A percentile compares a stretch with the other conserved stretches of the same genome.
These are phyloP conservation scores for Crotalus tigris DNA, from an alignment of 2,113 vertebrate genomes.

Conservation along the genomic window DNA sequence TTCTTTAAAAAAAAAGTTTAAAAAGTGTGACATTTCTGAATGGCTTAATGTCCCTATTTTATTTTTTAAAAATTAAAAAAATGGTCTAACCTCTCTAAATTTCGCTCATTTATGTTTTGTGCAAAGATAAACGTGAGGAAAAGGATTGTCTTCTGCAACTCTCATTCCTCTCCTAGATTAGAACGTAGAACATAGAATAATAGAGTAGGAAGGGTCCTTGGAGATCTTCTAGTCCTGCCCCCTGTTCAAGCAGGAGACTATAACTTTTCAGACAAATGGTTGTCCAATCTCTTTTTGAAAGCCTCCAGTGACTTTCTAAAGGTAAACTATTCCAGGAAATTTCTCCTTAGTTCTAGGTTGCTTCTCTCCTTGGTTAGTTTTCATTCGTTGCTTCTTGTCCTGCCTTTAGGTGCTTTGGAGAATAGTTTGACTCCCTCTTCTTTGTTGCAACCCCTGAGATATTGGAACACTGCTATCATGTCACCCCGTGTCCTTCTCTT, in stretches of 20 bases:
- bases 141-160: not conserved
- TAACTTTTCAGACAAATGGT: too few relatives aligned
- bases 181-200: too few relatives aligned
- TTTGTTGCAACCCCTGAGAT: not conserved
- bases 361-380: not conserved
- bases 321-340: too few relatives aligned
- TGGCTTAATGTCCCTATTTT: not conserved
- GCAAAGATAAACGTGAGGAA: not conserved
- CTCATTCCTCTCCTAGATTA: not conserved
- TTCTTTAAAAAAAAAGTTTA: not conserved
- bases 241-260: too few relatives aligned
- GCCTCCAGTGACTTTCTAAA: too few relatives aligned
- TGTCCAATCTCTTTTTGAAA: too few relatives aligned
- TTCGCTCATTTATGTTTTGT: not conserved
- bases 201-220: too few relatives aligned
- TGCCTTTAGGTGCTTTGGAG: not conserved
- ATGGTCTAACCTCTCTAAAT: not conserved
- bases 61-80: not conserved
- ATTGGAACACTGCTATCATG: not conserved
- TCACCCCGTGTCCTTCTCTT: not conserved
- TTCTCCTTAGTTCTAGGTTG: too few relatives aligned
- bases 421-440: not conserved
- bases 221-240: too few relatives aligned
- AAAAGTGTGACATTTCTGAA: not conserved
- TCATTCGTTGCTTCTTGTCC: not conserved